Evolutionary conservation across 1,140 invertebrate species (phyloP), one percentile per base, ranked within the genome.

Genomic region (Helicorthomorpha holstii): DNA sequence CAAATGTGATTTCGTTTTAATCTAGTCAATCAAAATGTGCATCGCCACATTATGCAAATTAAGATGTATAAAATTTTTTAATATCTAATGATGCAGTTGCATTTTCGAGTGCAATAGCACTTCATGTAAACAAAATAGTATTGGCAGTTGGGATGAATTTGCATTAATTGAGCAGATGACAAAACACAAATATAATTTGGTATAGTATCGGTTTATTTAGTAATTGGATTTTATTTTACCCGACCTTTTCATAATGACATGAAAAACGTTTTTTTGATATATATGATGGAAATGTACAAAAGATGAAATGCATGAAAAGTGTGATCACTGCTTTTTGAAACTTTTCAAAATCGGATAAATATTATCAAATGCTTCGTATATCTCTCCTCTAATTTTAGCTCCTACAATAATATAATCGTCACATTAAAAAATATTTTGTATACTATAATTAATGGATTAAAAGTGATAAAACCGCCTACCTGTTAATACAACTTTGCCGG

Each of bases 301-400:
- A n/a, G n/a, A n/a, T n/a, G n/a, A n/a, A n/a, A n/a, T n/a, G n/a
- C n/a, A n/a, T n/a, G n/a, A n/a, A n/a, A n/a, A n/a, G n/a, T n/a
- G n/a, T n/a, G n/a, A 22, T 22, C 19, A 25, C 25, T 25, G 25
- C 64, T 98, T 98, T 65, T 95, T 93, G 66, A 98, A 98, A 69
- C 91, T 92, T 70, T 98, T 98, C 54, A 99, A 70, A 66, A 99
- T 98, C 27, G 96, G 96, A 74, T 98, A 98, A 65, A 99, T 98
- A 66, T 96, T 96, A 65, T 98, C 92, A 75, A 99, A 98, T 1
- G 96, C 96, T 72, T 98, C 93, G 70, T 98, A 96, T 56, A 99
- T 98, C 75, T 99, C 94, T 71, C 85, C 80, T 57, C 94, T 73
- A 14, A 96, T 86, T 80, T 99, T 99, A 29, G 95, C 96, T 60